phyloP scores from a whole-genome alignment of 2,797 vertebrate genomes.

The Chrysolophus pictus region DNA sequence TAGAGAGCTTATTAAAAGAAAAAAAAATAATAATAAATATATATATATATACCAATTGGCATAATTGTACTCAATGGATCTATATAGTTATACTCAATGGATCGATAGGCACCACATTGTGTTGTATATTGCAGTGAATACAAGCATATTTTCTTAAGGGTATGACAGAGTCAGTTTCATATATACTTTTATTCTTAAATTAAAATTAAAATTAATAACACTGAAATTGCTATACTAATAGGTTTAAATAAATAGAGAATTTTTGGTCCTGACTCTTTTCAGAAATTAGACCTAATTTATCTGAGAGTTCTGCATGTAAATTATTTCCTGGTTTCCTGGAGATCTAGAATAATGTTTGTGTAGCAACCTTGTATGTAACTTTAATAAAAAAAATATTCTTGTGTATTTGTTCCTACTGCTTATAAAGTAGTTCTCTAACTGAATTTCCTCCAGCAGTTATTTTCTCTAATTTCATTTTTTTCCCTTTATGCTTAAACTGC shows the following conservation, averaged over 20 bases:
- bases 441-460: neutral
- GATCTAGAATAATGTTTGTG: neutral
- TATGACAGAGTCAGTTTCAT: neutral
- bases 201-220: neutral
- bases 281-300: constrained; percentile 27
- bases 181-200: neutral
- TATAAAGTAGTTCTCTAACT: constrained; percentile 11
- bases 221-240: neutral
- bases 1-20: neutral
- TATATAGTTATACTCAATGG: neutral
- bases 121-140: neutral
- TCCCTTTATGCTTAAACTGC: constrained; percentile 3
- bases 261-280: constrained; percentile 37
- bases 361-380: neutral
- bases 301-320: constrained; percentile 1
- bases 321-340: constrained; percentile 8
- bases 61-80: neutral
- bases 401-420: neutral
- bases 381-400: constrained; percentile 1
- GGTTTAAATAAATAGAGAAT: neutral
- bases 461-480: neutral
- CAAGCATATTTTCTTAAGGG: fast-evolving
- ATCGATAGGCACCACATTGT: neutral
- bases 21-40: neutral
- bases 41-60: neutral